These are phyloP conservation scores for Antennarius maculatus DNA, from an alignment of 2,797 vertebrate genomes.

Conservation along the genomic window DNA sequence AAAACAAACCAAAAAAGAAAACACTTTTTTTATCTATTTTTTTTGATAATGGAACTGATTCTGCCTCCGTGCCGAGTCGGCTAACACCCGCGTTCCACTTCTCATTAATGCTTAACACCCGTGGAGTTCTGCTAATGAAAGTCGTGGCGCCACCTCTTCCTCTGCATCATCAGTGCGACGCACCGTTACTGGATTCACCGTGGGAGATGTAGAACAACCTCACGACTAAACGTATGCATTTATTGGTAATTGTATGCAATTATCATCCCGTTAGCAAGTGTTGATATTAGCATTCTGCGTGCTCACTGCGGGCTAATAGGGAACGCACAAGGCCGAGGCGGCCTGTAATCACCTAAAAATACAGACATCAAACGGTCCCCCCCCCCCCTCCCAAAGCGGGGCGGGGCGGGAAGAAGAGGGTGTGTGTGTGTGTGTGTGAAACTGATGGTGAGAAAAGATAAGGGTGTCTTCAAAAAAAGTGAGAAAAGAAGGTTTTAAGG, in stretches of 20 bases:
- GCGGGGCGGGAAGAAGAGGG: slow-evolving; percentile 27
- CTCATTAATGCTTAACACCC: slow-evolving; percentile 73
- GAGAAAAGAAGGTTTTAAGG: slow-evolving; percentile 65
- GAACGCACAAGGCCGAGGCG: slow-evolving; percentile 43
- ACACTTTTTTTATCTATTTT: slow-evolving; percentile 35
- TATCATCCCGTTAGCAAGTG: slow-evolving; percentile 48
- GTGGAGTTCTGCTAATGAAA: slow-evolving; percentile 66
- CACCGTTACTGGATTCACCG: slow-evolving; percentile 39
- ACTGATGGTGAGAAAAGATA: slow-evolving; percentile 74
- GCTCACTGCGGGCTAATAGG: slow-evolving; percentile 52
- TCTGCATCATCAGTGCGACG: slow-evolving; percentile 47
- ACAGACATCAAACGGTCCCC: slow-evolving; percentile 70
- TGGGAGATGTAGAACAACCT: slow-evolving; percentile 51
- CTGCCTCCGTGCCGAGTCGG: slow-evolving; percentile 30
- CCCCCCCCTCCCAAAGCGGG: slow-evolving; percentile 9
- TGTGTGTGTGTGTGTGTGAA: slow-evolving; percentile 47
- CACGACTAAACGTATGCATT: slow-evolving; percentile 61
- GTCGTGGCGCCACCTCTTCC: slow-evolving; percentile 42
- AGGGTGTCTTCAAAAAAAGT: slow-evolving; percentile 52
- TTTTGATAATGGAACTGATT: slow-evolving; percentile 59
- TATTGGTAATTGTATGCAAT: slow-evolving; percentile 66
- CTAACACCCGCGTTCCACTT: slow-evolving; percentile 47
- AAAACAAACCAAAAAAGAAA: no score
- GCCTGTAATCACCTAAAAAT: slow-evolving; percentile 63
- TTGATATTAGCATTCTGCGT: slow-evolving; percentile 50